Percentiles rank a stretch among this genome's conserved stretches.
Conservation (phyloP, 1,140 invertebrate genomes). For the Trichonephila clavipes region DNA sequence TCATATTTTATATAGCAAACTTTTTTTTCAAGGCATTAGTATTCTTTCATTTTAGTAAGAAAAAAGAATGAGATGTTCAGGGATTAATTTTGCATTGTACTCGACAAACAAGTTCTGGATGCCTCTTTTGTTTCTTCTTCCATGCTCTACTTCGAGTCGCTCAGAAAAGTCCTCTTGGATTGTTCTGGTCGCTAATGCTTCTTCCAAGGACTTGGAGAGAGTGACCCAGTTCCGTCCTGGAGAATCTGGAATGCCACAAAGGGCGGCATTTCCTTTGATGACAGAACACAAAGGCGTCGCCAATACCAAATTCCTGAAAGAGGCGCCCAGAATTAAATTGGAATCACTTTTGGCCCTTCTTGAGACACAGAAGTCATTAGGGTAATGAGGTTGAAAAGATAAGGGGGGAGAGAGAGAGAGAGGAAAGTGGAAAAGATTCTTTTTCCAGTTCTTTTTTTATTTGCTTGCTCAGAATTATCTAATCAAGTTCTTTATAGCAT, state of each 20-base stretch:
- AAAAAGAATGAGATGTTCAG: neutral
- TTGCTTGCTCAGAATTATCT: neutral
- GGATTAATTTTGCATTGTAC: neutral
- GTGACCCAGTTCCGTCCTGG: conserved; percentile 48
- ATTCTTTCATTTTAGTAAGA: neutral
- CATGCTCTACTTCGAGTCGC: neutral
- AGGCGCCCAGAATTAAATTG: conserved; percentile 26
- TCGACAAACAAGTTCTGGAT: neutral
- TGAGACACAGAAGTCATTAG: conserved; percentile 17
- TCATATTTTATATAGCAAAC: too few relatives aligned
- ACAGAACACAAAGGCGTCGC: conserved; percentile 57
- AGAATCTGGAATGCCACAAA: conserved; percentile 25
- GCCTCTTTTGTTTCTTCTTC: neutral
- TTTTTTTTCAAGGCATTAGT: neutral
- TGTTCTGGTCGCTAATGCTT: neutral
- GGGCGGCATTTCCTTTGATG: conserved; percentile 43
- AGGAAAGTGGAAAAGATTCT: neutral
- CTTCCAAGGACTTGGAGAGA: neutral
- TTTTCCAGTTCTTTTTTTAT: neutral
- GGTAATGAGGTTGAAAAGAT: conserved; percentile 42
- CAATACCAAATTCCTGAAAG: conserved; percentile 46
- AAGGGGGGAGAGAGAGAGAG: neutral
- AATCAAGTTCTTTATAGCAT: conserved; percentile 9
- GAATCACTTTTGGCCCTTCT: conserved; percentile 21
- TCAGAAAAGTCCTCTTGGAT: neutral